Evolutionary conservation across 2,113 vertebrate species (phyloP).

Genomic region (Procapra przewalskii): DNA sequence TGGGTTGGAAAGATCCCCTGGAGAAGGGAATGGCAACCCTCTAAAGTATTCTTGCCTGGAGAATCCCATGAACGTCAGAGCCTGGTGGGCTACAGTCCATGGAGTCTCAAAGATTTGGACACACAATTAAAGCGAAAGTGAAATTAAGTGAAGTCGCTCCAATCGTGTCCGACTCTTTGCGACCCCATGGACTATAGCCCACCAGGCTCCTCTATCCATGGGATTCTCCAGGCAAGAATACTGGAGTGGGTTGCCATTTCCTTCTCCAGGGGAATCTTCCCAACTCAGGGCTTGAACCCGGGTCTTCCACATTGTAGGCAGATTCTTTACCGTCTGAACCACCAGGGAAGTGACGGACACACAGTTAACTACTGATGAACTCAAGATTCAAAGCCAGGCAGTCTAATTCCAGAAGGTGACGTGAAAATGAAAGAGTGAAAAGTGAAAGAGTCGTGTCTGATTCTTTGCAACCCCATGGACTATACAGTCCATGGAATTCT

Average conservation of each 20-base stretch:
- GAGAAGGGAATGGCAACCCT: neutral
- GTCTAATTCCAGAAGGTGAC: neutral
- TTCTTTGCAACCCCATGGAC: neutral
- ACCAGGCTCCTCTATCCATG: neutral
- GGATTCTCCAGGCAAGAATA: neutral
- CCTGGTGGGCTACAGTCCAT: neutral
- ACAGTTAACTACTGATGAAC: neutral
- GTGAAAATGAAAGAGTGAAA: neutral
- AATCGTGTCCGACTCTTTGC: rapidly evolving
- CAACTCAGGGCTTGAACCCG: neutral
- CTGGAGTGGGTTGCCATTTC: neutral
- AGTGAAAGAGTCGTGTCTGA: neutral
- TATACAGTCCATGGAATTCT: neutral
- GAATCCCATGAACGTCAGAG: neutral
- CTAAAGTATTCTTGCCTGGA: neutral
- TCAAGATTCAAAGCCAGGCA: neutral
- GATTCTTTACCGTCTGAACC: neutral
- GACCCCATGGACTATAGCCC: neutral
- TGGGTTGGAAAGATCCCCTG: neutral
- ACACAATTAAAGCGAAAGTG: neutral
- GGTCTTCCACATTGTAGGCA: neutral
- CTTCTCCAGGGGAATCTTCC: neutral
- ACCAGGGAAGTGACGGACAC: neutral
- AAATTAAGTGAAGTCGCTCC: neutral
- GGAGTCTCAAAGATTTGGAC: neutral